Evolutionary conservation across 1,140 invertebrate species (phyloP).

Genomic region (Oryzaephilus surinamensis): DNA sequence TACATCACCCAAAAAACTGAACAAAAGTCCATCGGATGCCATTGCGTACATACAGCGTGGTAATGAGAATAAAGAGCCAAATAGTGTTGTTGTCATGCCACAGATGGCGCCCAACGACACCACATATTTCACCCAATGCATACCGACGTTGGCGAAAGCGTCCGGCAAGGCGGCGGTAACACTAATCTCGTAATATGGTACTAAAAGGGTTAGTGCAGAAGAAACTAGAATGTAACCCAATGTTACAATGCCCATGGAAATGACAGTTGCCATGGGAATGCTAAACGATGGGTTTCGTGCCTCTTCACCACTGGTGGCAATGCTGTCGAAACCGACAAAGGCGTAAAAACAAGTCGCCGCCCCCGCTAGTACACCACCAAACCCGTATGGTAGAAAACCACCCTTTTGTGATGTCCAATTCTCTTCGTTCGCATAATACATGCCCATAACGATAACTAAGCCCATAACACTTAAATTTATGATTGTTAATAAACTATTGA

Average conservation of each 20-base stretch:
- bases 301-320: conserved; percentile 79
- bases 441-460: conserved; percentile 63
- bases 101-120: conserved; percentile 80
- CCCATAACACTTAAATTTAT: conserved; percentile 67
- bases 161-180: conserved; percentile 71
- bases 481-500: conserved; percentile 71
- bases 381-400: conserved; percentile 72
- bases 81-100: conserved; percentile 80
- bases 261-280: conserved; percentile 69
- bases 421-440: conserved; percentile 63
- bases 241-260: conserved; percentile 70
- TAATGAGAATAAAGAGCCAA: conserved; percentile 74
- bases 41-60: conserved; percentile 77
- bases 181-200: conserved; percentile 64
- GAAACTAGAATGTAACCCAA: conserved; percentile 72
- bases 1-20: conserved; percentile 65
- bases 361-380: conserved; percentile 63
- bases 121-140: conserved; percentile 77
- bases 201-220: conserved; percentile 70
- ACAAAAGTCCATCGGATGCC: conserved; percentile 78
- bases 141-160: conserved; percentile 61
- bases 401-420: conserved; percentile 69
- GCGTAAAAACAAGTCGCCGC: conserved; percentile 86
- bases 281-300: conserved; percentile 66
- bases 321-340: conserved; percentile 80